Evolutionary conservation across 2,797 vertebrate species (phyloP), one percentile per base, ranked within the genome.

Genomic region (Spizella passerina): DNA sequence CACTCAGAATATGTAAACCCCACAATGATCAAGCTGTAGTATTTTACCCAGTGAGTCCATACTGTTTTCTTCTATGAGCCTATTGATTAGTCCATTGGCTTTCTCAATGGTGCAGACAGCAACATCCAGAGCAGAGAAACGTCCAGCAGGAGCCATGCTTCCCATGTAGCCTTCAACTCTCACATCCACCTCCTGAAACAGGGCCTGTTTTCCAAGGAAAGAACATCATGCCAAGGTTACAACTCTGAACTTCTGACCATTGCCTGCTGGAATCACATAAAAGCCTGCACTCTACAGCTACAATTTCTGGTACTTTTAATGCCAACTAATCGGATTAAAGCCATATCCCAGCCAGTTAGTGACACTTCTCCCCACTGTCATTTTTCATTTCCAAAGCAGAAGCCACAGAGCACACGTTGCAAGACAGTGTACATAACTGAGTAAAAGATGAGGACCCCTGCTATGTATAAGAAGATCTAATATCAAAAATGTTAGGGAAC

Each of bases 101-200:
- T 99, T 99, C 97, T 99, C 99, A 77, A 99, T 99, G 90, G 99
- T 99, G 96, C 99, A 99, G 91, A 99, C 98, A 84, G 99, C 99
- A 93, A 99, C 97, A 90, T 99, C 99, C 96, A 99, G 91, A 5
- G 98, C 96, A 76, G 98, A 96, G 91, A 99, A 99, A 22, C 88
- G 97, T 49, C 98, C 98, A 55, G 98, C 87, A 44, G 99, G 98
- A 44, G 99, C 98, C 59, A 97, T 98, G 96, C 98, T 99, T 77
- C 99, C 99, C 98, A 99, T 99, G 92, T 99, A 99, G 38, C 99
- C 99, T 75, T 98, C 99, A 65, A 99, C 99, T 72, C 97, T 98
- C 89, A 99, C 96, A 78, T 99, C 99, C 68, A 98, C 98, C 96
- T 99, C 99, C 97, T 99, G 98, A 98, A 99, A 99, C n/a, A 99